Conservation (phyloP, 1,140 invertebrate species). For the Vanessa tameamea region DNA sequence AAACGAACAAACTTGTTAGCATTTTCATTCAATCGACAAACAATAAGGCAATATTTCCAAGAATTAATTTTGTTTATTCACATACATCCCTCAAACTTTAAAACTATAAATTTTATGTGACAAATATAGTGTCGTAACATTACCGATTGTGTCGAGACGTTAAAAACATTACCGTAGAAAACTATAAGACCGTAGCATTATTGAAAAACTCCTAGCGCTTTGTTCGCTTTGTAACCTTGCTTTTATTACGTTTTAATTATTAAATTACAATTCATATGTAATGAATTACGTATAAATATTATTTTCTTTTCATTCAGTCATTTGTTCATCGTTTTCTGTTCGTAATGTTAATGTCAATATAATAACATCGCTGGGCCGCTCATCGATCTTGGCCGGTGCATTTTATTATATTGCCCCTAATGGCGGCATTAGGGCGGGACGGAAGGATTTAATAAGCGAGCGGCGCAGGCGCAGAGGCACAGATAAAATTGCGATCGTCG, state of each 20-base stretch:
- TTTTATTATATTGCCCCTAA: constrained; percentile 73
- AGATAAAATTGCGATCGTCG: constrained; percentile 60
- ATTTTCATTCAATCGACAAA: too few relatives aligned
- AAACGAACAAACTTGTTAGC: too few relatives aligned
- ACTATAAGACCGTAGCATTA: too few relatives aligned
- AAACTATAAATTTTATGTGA: too few relatives aligned
- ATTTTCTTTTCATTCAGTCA: constrained; percentile 8
- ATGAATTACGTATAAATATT: not conserved
- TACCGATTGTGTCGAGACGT: too few relatives aligned
- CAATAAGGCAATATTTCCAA: too few relatives aligned
- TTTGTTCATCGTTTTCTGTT: constrained; percentile 3
- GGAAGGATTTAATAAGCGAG: constrained; percentile 75
- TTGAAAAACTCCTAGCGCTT: too few relatives aligned
- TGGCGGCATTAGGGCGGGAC: constrained; percentile 72
- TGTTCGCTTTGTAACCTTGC: too few relatives aligned
- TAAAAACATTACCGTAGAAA: too few relatives aligned
- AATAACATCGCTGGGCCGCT: constrained; percentile 46
- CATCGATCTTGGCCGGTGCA: constrained; percentile 47
- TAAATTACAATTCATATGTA: not conserved
- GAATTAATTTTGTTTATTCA: too few relatives aligned
- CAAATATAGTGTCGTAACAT: too few relatives aligned
- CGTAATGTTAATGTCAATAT: constrained; percentile 55
- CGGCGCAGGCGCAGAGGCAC: constrained; percentile 49
- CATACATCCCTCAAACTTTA: too few relatives aligned
- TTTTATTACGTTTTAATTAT: not conserved